phyloP scores from a whole-genome alignment of 2,797 vertebrate species.

The Tangara arthus region DNA sequence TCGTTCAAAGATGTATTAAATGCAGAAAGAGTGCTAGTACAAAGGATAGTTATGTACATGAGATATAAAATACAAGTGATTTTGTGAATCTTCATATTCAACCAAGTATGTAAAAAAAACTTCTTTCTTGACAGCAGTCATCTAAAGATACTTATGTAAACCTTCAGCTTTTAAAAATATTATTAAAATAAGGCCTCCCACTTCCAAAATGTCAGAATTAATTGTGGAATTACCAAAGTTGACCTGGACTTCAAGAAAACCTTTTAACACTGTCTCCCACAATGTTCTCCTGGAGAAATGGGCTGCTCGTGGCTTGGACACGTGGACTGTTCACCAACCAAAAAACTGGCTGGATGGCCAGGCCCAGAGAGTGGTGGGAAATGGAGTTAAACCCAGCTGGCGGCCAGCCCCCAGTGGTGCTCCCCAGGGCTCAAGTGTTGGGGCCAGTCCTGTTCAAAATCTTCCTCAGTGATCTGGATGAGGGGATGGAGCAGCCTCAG shows the following conservation, averaged over 20 bases:
- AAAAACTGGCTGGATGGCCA: neutral
- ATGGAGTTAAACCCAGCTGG: neutral
- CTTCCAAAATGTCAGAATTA: neutral
- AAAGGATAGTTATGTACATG: neutral
- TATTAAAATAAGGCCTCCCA: neutral
- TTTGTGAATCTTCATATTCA: neutral
- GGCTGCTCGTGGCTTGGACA: neutral
- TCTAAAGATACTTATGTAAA: neutral
- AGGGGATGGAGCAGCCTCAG: fast-evolving
- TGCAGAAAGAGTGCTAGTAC: neutral
- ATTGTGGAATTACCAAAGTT: neutral
- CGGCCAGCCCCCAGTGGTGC: fast-evolving
- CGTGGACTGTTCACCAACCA: fast-evolving
- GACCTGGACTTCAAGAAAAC: neutral
- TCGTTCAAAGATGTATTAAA: neutral
- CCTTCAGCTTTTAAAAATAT: neutral
- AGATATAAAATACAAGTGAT: neutral
- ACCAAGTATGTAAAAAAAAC: neutral
- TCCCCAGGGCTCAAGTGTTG: neutral
- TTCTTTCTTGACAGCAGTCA: neutral
- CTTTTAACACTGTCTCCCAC: neutral
- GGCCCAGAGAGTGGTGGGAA: neutral
- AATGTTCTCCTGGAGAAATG: neutral
- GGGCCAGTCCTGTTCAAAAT: neutral
- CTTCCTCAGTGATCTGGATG: fast-evolving